Conservation (phyloP, 2,888 invertebrate species). For the Tubiluchus corallicola region DNA sequence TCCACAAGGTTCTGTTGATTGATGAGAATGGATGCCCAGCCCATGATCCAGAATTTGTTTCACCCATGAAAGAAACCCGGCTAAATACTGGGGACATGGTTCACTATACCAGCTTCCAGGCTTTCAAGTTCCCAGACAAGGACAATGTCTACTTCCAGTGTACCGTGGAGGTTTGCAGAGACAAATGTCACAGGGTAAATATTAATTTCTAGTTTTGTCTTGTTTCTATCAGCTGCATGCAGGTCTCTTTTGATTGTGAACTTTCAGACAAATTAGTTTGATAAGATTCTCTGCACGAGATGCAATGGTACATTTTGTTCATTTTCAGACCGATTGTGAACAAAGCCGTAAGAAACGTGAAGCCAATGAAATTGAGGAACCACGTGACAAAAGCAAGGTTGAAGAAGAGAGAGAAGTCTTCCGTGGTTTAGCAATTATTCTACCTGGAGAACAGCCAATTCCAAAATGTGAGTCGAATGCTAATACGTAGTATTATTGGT, state of each 20-base stretch:
- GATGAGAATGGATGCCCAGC: constrained; percentile 64
- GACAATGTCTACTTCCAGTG: constrained; percentile 96
- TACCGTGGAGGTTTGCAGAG: constrained; percentile 80
- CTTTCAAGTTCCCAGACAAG: constrained; percentile 87
- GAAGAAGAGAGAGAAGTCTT: not conserved
- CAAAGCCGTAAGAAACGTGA: no score
- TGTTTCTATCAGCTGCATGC: no score
- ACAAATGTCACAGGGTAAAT: constrained; percentile 46
- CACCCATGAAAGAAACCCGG: not conserved
- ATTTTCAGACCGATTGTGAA: no score
- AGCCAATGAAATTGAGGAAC: no score
- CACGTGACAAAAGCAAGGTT: no score
- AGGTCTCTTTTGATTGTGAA: no score
- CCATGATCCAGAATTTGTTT: not conserved
- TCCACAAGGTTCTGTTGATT: constrained; percentile 69
- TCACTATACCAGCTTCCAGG: constrained; percentile 25
- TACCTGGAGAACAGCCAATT: not conserved
- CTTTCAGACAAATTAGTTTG: no score
- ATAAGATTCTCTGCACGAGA: no score
- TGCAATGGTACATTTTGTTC: no score
- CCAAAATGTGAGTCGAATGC: not conserved
- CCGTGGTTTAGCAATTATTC: not conserved
- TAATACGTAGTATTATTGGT: no score
- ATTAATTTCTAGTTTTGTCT: no score
- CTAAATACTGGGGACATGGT: not conserved